phyloP scores from a whole-genome alignment of 2,797 vertebrate species.

The Pangasius larnaudii region DNA sequence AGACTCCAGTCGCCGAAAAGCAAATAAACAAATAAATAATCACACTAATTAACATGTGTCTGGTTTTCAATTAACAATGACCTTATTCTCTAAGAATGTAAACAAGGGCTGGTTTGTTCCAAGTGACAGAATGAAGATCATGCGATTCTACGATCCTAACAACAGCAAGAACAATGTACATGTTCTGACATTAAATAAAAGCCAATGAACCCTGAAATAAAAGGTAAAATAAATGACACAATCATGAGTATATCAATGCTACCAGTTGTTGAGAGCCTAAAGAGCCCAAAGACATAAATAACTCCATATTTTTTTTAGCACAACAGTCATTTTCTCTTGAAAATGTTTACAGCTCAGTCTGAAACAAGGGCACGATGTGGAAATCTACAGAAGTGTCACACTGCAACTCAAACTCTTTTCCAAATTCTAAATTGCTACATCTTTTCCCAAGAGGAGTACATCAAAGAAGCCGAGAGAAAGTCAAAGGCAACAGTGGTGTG shows the following conservation, averaged over 20 bases:
- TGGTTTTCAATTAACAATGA: conserved; percentile 71
- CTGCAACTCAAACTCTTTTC: conserved; percentile 22
- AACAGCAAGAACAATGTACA: conserved; percentile 44
- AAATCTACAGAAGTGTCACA: conserved; percentile 5
- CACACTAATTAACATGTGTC: conserved; percentile 72
- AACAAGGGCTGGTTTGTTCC: conserved; percentile 36
- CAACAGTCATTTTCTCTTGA: conserved; percentile 1
- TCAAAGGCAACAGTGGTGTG: conserved; percentile 25
- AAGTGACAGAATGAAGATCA: conserved; percentile 5
- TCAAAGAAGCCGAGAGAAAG: conserved; percentile 42
- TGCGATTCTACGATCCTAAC: not conserved
- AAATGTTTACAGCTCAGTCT: conserved; percentile 19
- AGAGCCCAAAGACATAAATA: not conserved
- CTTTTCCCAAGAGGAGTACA: conserved; percentile 32
- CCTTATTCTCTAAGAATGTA: conserved; percentile 58
- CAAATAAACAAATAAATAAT: conserved; percentile 21
- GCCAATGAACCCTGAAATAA: conserved; percentile 14
- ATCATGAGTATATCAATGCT: not conserved
- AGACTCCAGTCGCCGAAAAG: conserved; percentile 10
- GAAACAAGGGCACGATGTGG: conserved; percentile 13
- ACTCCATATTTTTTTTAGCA: not conserved
- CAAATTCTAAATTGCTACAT: conserved; percentile 44
- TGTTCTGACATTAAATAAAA: conserved; percentile 35
- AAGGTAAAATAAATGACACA: conserved; percentile 13
- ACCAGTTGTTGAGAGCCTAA: not conserved